Percentiles rank a stretch among this genome's conserved stretches.
Evolutionary conservation across 2,113 vertebrate species (phyloP).

Genomic region (Clarias magur): DNA sequence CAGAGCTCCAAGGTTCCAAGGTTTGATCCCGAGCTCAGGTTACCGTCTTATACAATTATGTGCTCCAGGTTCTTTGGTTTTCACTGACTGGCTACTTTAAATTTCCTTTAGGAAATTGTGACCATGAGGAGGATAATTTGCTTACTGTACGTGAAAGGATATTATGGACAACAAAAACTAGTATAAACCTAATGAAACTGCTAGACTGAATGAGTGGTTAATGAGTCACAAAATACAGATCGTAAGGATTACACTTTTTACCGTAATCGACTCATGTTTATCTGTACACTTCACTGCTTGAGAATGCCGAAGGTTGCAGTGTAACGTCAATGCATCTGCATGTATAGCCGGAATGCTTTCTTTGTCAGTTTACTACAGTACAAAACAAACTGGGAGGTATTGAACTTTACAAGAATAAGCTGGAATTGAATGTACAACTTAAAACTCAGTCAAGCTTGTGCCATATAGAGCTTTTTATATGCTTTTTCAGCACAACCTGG

Average conservation of each 20-base stretch:
- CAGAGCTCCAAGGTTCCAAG: not conserved
- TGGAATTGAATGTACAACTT: not conserved
- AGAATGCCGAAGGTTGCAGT: not conserved
- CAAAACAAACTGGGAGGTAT: not conserved
- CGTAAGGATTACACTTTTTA: not conserved
- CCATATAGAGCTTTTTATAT: no score
- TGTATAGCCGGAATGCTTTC: not conserved
- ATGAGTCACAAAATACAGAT: slow-evolving; percentile 2
- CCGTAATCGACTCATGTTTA: not conserved
- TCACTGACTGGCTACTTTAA: not conserved
- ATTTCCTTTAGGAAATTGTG: not conserved
- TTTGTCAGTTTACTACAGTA: not conserved
- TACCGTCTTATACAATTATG: not conserved
- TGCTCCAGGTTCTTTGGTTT: not conserved
- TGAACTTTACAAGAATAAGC: not conserved
- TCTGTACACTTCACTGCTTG: not conserved
- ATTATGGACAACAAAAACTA: not conserved
- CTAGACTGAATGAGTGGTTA: not conserved
- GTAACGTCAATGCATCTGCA: not conserved
- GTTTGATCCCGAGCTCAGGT: not conserved
- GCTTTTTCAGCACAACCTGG: no score
- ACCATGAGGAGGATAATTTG: not conserved
- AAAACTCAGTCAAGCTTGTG: no score
- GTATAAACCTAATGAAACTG: slow-evolving; percentile 1
- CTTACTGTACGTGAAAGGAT: not conserved